Percentiles rank a stretch among this genome's conserved stretches.
phyloP scores from a whole-genome alignment of 37 sponge, comb jelly and placozoan species.

The Lycopodina hypogea region DNA sequence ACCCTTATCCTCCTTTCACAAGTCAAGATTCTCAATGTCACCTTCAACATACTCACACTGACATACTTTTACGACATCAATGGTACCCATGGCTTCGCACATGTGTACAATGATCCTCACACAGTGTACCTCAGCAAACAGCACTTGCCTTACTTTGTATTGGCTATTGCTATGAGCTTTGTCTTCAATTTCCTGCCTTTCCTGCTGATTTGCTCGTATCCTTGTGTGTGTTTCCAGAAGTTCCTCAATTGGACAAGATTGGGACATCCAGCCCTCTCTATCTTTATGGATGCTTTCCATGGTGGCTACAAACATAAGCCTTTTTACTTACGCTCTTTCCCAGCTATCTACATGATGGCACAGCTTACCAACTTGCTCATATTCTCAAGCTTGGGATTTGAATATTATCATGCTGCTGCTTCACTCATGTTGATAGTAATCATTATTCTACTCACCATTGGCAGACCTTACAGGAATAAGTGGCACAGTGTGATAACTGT shows the following conservation, averaged over 20 bases:
- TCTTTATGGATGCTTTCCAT: constrained; percentile 39
- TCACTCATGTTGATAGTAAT: not conserved
- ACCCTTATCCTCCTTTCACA: constrained; percentile 4
- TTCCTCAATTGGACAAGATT: not conserved
- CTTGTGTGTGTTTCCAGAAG: constrained; percentile 11
- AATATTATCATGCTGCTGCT: not conserved
- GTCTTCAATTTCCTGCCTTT: constrained; percentile 10
- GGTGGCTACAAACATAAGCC: constrained; percentile 36
- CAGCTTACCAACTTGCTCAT: constrained; percentile 6
- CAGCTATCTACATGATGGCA: constrained; percentile 22
- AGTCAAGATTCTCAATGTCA: constrained; percentile 5
- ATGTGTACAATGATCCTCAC: not conserved
- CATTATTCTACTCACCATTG: not conserved
- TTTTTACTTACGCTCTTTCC: constrained; percentile 1
- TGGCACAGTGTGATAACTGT: constrained; percentile 5
- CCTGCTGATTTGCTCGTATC: not conserved
- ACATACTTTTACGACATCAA: not conserved
- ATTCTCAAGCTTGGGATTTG: no score
- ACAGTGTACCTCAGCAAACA: not conserved
- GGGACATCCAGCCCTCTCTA: not conserved
- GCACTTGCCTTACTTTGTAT: constrained; percentile 8
- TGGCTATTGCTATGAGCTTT: constrained; percentile 11
- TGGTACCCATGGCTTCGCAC: not conserved
- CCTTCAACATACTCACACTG: not conserved
- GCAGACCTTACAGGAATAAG: constrained; percentile 11